phyloP scores from a whole-genome alignment of 2,888 invertebrate species.

The Leptarthrus brevirostris region DNA sequence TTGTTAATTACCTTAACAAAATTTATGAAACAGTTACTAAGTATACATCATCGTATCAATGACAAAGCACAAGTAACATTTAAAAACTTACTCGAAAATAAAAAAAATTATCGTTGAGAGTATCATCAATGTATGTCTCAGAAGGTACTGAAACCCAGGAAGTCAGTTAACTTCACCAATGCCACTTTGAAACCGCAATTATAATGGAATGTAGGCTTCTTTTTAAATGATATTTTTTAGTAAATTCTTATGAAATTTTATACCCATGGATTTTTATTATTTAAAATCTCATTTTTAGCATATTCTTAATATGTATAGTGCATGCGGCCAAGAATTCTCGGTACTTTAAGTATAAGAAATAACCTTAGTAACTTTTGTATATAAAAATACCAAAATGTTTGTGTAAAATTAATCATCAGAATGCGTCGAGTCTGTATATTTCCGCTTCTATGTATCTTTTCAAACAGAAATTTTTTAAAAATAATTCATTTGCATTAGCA shows the following conservation, averaged over 20 bases:
- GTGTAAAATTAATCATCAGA: conserved; percentile 22
- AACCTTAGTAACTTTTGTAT: conserved; percentile 36
- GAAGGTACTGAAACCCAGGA: no score
- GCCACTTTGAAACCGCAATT: neutral
- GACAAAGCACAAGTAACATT: no score
- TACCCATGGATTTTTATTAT: conserved; percentile 16
- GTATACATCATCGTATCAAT: no score
- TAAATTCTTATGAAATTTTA: conserved; percentile 23
- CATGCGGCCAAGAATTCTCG: conserved; percentile 23
- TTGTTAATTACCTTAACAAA: no score
- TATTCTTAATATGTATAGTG: conserved; percentile 54
- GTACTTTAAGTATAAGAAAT: conserved; percentile 28
- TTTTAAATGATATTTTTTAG: conserved; percentile 13
- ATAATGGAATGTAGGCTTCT: neutral
- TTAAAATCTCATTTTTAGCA: conserved; percentile 54
- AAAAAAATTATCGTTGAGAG: no score
- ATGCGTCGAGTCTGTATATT: conserved; percentile 13
- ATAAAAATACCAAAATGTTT: conserved; percentile 36
- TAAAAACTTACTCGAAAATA: no score
- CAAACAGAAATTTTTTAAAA: neutral
- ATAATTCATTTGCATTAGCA: conserved; percentile 39
- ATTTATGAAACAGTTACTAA: no score
- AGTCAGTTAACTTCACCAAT: no score
- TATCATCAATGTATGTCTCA: no score
- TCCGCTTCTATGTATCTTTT: conserved; percentile 27